Evolutionary conservation across 37 sponge, comb jelly and placozoan genomes (phyloP).

Genomic region (Petrosia ficiformis): DNA sequence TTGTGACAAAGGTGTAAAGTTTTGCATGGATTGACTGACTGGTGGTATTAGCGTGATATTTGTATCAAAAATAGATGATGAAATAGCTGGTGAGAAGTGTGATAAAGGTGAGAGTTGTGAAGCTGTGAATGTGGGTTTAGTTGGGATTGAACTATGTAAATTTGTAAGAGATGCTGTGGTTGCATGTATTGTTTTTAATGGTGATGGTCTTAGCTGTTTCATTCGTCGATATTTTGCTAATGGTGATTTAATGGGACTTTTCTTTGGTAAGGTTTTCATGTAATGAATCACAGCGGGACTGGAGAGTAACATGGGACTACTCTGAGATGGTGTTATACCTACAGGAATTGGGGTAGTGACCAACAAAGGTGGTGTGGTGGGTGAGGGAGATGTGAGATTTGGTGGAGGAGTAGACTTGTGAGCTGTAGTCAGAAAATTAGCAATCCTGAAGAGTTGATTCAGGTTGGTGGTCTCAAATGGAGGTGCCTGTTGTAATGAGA

Average conservation of each 20-base stretch:
- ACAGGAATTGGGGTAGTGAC: neutral
- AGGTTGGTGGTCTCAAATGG: too few relatives aligned
- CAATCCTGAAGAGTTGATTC: too few relatives aligned
- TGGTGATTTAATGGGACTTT: neutral
- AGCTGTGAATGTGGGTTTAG: too few relatives aligned
- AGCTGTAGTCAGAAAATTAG: neutral
- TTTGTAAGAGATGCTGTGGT: too few relatives aligned
- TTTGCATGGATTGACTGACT: neutral
- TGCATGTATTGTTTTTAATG: too few relatives aligned
- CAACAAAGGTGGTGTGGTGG: neutral
- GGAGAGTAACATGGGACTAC: neutral
- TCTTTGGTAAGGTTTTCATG: conserved; percentile 3
- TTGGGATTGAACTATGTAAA: too few relatives aligned
- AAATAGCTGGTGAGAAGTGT: neutral
- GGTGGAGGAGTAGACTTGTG: neutral
- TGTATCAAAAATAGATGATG: neutral
- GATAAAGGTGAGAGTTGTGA: too few relatives aligned
- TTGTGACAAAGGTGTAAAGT: neutral
- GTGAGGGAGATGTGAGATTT: neutral
- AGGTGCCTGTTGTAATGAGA: too few relatives aligned
- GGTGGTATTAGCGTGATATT: neutral
- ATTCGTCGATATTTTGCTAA: conserved; percentile 21
- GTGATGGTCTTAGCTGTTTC: conserved; percentile 12
- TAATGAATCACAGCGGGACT: conserved; percentile 24
- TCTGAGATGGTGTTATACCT: neutral